A percentile compares a stretch with the other conserved stretches of the same genome.
Evolutionary conservation across 2,888 invertebrate species (phyloP).

Genomic region (Caenorhabditis sp.): DNA sequence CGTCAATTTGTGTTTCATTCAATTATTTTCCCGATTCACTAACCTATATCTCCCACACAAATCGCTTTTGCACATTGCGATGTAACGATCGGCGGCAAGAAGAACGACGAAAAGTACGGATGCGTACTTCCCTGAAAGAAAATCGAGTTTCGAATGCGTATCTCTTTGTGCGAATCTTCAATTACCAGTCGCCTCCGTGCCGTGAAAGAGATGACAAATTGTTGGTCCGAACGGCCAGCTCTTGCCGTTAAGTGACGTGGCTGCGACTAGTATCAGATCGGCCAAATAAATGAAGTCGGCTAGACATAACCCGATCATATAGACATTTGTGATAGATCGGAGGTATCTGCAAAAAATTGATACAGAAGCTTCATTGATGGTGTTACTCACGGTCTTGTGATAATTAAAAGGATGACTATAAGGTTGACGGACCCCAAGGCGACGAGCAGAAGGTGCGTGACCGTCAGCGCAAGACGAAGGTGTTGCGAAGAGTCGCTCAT

Average conservation of each 20-base stretch:
- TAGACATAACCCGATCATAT: conserved; percentile 76
- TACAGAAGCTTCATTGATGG: neutral
- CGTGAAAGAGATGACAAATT: conserved; percentile 76
- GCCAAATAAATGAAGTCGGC: conserved; percentile 78
- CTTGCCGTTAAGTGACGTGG: conserved; percentile 76
- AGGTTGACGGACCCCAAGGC: conserved; percentile 75
- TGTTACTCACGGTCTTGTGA: conserved; percentile 62
- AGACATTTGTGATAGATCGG: conserved; percentile 78
- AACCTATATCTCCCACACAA: conserved; percentile 63
- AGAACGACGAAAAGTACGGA: conserved; percentile 77
- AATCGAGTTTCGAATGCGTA: neutral
- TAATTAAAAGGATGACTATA: conserved; percentile 74
- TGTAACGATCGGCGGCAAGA: conserved; percentile 76
- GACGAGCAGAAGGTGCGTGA: conserved; percentile 75
- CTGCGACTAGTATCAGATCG: conserved; percentile 75
- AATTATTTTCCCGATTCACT: conserved; percentile 31
- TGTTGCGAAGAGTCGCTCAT: conserved; percentile 68
- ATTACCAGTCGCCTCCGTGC: conserved; percentile 77
- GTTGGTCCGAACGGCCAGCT: conserved; percentile 77
- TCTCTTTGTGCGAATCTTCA: conserved; percentile 5
- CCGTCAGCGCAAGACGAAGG: conserved; percentile 70
- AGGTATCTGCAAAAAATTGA: conserved; percentile 68
- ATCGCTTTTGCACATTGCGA: conserved; percentile 75
- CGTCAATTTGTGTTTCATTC: too few species aligned
- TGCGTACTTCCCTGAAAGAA: conserved; percentile 75